Evolutionary conservation across 2,113 vertebrate species (phyloP), one percentile per base, ranked within the genome.

Genomic region (Gopherus flavomarginatus): DNA sequence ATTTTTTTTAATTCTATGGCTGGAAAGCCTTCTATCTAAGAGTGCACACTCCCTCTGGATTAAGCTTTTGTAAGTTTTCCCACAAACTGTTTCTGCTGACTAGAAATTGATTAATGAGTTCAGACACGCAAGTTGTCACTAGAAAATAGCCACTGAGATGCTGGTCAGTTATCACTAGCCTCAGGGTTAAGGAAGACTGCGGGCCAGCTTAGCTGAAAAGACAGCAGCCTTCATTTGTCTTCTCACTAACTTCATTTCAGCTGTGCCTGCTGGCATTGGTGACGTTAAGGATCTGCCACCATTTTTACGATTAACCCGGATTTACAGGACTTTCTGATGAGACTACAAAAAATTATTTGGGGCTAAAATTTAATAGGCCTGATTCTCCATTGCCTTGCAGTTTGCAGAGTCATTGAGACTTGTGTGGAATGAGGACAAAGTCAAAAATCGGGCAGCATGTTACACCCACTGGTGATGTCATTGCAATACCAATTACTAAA

Each of bases 1-100:
- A 96, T 92, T 95, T 97, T 95, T 82, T 97, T 95, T 97, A 96
- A 92, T 95, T 50, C 92, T 93, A 87, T 92, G 89, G 81, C 82
- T 91, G 97, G 97, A 98, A 98, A 97, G 91, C 92, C 93, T 97
- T 97, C 59, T 97, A 62, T 97, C 96, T 98, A 91, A 90, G 90
- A 49, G 81, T 83, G 86, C 81, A 69, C 0, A 26, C 59, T 95
- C 95, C 94, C 97, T 87, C 94, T 89, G 91, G 97, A 97, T 96
- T 95, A 96, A 97, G 96, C 97, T 97, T 97, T 80, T 98, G 97
- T 69, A 94, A 97, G 97, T 97, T 98, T 54, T 98, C 98, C 96
- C 95, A 96, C 93, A 96, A 92, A 95, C 96, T 92, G 94, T 96
- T 96, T 97, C 92, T 88, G 87, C 59, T 62, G 78, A 97, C 92